Base-by-base conservation (phyloP, 2,888 invertebrate genomes). In the Thereva nobilitata region DNA sequence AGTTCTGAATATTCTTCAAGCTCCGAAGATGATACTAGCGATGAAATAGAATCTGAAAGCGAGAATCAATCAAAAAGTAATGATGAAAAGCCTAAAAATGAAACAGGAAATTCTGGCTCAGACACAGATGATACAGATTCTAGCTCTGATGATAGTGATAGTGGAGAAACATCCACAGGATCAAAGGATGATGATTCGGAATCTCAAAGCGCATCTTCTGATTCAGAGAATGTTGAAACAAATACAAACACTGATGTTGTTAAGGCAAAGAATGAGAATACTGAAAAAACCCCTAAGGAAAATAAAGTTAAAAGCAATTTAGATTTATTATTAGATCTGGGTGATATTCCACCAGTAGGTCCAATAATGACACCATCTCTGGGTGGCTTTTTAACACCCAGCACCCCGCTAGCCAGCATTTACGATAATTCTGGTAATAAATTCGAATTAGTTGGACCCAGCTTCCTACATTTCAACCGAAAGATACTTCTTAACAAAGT, bases 281-380 rank as follows among this genome's bases (percentile, higher is more conserved):
- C 55, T 4, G 34, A 64, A 63, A 64, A 56, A 70, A 70, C 70
- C 69, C 57, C 69, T 55, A 66, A 71, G 55, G 68, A 68, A 2
- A 79, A 73, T 66, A 72, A 73, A 71, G 80, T 76, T 41, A 84
- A 87, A 76, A 83, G 89, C 4, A 93, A 93, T 80, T 80, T 93
- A 70, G 95, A 95, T 79, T 82, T 95, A 10, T 82, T 96, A 7
- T 79, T 96, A 45, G 95, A 95, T 76, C 82, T 96, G 71, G 92
- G 91, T 77, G 87, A 87, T 76, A 87, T 87, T 66, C 86, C 89
- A 45, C 91, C 92, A 54, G 86, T 91, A 8, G 79, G 78, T 2
- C 77, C 79, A 5, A 75, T 81, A 41, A 88, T 93, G 87, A 92
- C 92, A 41, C 93, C 93, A 69, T 92, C 92, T 0, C 82, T 89